These are phyloP conservation scores for Trichopoda pennipes DNA, from an alignment of 2,888 invertebrate genomes.

Conservation along the genomic window DNA sequence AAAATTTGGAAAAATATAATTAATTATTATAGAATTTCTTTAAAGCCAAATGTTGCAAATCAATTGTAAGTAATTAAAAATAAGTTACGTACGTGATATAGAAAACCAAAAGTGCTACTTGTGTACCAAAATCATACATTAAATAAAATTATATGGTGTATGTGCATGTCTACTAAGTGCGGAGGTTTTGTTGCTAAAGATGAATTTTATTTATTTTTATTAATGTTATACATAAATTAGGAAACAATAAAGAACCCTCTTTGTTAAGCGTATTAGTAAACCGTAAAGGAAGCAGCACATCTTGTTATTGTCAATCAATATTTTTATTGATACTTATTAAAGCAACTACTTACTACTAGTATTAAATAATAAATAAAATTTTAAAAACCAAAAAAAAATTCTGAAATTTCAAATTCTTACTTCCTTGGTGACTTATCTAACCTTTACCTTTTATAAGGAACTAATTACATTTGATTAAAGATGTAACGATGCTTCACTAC, in stretches of 20 bases:
- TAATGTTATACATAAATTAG: not conserved
- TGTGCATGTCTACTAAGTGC: constrained; percentile 13
- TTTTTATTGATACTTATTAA: not conserved
- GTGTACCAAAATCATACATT: constrained; percentile 40
- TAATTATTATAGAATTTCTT: constrained; percentile 2
- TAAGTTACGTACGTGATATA: constrained; percentile 54
- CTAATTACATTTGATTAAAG: no score
- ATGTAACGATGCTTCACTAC: no score
- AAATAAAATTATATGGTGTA: constrained; percentile 11
- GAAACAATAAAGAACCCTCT: not conserved
- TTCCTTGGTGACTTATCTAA: no score
- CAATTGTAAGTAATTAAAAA: constrained; percentile 3
- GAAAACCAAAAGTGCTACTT: constrained; percentile 53
- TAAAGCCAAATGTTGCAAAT: constrained; percentile 28
- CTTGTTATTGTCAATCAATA: not conserved
- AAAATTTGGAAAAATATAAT: constrained; percentile 37
- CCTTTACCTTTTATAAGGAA: no score
- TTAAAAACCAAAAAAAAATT: no score
- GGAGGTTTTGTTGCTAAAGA: constrained; percentile 14
- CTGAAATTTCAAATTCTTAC: no score
- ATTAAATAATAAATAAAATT: no score
- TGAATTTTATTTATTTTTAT: constrained; percentile 1
- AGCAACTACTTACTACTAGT: no score
- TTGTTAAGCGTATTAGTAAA: constrained; percentile 30
- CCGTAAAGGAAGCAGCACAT: not conserved